Percentiles rank a stretch among this genome's conserved stretches.
Evolutionary conservation across 2,797 vertebrate genomes (phyloP).

Genomic region (Nannoperca australis): DNA sequence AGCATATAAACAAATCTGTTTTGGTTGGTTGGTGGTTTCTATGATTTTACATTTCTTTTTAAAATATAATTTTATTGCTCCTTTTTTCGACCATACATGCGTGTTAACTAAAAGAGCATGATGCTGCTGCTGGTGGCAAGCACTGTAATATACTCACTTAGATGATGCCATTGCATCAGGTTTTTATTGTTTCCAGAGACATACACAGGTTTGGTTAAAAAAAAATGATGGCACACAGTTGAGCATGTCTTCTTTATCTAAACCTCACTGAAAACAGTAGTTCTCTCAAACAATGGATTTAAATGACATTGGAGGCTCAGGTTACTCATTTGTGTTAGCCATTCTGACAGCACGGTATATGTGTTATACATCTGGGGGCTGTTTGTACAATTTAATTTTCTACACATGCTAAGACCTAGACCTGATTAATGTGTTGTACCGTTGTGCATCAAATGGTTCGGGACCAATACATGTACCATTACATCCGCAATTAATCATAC

Average conservation of each 20-base stretch:
- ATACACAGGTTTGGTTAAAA: background rate
- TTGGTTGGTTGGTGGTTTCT: background rate
- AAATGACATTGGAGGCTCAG: background rate
- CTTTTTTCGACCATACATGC: background rate
- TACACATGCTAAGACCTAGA: conserved; percentile 23
- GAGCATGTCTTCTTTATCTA: background rate
- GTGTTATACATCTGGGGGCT: conserved; percentile 16
- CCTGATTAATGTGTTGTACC: conserved; percentile 38
- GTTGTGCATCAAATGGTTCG: conserved; percentile 27
- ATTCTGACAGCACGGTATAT: background rate
- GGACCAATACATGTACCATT: conserved; percentile 33
- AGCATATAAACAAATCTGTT: background rate
- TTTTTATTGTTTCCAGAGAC: background rate
- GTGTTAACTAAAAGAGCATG: background rate
- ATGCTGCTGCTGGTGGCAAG: background rate
- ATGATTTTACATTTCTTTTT: background rate
- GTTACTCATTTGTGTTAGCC: background rate
- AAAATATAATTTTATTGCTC: no score
- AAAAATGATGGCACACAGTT: background rate
- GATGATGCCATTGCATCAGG: background rate
- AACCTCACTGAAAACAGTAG: background rate
- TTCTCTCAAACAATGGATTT: background rate
- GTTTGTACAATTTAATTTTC: conserved; percentile 32
- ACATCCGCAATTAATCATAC: conserved; percentile 34
- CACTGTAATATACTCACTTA: background rate